Percentiles rank a stretch among this genome's conserved stretches.
Evolutionary conservation across 2,113 vertebrate species (phyloP).

Genomic region (Perca schrenkii): DNA sequence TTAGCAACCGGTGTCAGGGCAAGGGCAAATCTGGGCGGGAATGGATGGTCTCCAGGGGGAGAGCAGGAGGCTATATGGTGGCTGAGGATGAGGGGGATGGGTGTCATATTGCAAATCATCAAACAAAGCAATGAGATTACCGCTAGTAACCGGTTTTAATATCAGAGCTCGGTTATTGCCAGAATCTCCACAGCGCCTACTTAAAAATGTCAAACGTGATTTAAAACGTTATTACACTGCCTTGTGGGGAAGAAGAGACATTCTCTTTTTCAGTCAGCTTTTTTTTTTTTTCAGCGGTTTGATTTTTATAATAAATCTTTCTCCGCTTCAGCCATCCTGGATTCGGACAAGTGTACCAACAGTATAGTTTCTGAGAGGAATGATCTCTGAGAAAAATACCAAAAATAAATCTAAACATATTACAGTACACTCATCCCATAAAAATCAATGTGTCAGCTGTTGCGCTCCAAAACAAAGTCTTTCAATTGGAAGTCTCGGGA

Average conservation of each 20-base stretch:
- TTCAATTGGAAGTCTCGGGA: conserved; percentile 20
- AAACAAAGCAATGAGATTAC: conserved; percentile 92
- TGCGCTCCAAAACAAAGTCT: conserved; percentile 25
- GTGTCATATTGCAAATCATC: conserved; percentile 87
- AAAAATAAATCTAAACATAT: conserved; percentile 37
- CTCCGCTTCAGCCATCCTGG: conserved; percentile 33
- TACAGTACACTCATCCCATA: conserved; percentile 34
- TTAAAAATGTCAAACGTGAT: conserved; percentile 93
- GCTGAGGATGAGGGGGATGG: conserved; percentile 68
- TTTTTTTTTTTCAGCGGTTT: conserved; percentile 55
- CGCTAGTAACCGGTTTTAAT: conserved; percentile 87
- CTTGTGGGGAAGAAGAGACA: conserved; percentile 60
- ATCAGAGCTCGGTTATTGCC: conserved; percentile 87
- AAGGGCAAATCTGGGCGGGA: conserved; percentile 72
- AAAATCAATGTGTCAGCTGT: conserved; percentile 55
- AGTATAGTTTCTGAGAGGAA: conserved; percentile 26
- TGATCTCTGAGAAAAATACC: conserved; percentile 13
- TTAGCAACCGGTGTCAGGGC: conserved; percentile 92
- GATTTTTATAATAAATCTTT: conserved; percentile 68
- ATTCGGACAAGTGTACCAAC: conserved; percentile 29
- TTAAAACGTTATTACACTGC: conserved; percentile 91
- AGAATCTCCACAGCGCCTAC: conserved; percentile 84
- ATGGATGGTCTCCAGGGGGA: conserved; percentile 63
- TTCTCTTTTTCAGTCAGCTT: conserved; percentile 30
- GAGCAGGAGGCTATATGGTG: conserved; percentile 37